A percentile compares a stretch with the other conserved stretches of the same genome.
These are phyloP conservation scores for Sarotherodon lohbergeri DNA, from an alignment of 2,113 vertebrate species.

Conservation along the genomic window DNA sequence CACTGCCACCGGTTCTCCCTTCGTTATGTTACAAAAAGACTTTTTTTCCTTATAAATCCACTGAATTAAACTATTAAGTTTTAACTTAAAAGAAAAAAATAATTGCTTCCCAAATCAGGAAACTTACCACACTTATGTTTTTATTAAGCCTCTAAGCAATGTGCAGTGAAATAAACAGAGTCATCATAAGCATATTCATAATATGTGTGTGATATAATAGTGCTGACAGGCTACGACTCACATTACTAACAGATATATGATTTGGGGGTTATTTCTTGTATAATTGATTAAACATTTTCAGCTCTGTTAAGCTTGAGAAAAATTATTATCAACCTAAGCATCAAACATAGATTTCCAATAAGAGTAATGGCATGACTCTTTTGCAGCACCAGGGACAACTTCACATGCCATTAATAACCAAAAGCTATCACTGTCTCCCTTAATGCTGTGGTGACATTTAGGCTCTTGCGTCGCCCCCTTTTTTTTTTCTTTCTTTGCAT, in stretches of 20 bases:
- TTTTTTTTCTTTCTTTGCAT: not conserved
- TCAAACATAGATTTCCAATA: conserved; percentile 64
- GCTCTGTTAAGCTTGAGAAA: conserved; percentile 50
- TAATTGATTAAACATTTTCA: conserved; percentile 64
- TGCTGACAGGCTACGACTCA: conserved; percentile 26
- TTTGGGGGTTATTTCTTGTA: conserved; percentile 32
- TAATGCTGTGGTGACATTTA: conserved; percentile 53
- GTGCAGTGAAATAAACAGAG: not conserved
- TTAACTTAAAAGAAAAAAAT: not conserved
- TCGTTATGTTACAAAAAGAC: conserved; percentile 32
- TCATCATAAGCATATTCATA: not conserved
- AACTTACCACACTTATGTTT: not conserved
- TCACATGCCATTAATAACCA: conserved; percentile 36
- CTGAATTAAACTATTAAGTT: not conserved
- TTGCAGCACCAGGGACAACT: not conserved
- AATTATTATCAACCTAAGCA: conserved; percentile 37
- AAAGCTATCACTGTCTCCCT: conserved; percentile 33
- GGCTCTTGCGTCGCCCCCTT: not conserved
- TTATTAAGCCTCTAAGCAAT: not conserved
- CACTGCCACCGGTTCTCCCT: not conserved
- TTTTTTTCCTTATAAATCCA: not conserved
- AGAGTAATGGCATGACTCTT: conserved; percentile 31
- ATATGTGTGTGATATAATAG: not conserved
- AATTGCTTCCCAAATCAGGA: not conserved
- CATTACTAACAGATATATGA: conserved; percentile 27